Evolutionary conservation across 2,113 vertebrate genomes (phyloP).

Genomic region (Agapornis roseicollis): DNA sequence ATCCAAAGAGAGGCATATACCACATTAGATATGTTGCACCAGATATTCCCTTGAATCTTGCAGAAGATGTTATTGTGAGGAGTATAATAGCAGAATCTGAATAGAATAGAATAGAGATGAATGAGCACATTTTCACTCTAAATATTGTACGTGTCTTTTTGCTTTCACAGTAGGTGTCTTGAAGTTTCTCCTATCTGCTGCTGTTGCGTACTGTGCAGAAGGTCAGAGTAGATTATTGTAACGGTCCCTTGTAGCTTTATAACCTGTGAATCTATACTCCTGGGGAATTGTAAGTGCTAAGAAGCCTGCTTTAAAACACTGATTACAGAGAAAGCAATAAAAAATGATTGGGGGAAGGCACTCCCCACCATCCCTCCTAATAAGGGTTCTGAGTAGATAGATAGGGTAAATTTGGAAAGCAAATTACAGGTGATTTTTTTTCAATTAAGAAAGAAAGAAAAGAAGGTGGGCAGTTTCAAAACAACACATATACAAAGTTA

Average conservation of each 20-base stretch:
- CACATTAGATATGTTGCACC: background rate
- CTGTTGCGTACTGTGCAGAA: constrained; percentile 3
- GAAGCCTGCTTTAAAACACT: background rate
- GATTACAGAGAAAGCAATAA: background rate
- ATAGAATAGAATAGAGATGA: background rate
- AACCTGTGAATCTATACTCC: constrained; percentile 26
- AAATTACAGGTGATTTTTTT: background rate
- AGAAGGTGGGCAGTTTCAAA: background rate
- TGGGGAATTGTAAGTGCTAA: background rate
- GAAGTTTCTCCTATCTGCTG: background rate
- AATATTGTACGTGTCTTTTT: background rate
- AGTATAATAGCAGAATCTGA: background rate
- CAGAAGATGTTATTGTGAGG: background rate
- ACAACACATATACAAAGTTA: background rate
- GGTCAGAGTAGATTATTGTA: background rate
- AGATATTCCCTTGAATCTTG: background rate
- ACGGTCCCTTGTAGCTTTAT: background rate
- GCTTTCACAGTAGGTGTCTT: background rate
- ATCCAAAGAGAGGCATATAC: background rate
- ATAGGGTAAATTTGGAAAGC: accelerated
- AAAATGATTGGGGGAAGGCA: background rate
- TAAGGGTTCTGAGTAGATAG: background rate
- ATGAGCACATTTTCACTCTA: background rate
- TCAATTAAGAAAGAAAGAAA: background rate
- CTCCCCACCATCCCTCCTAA: background rate